phyloP scores from a whole-genome alignment of 2,113 vertebrate species.

The Datnioides undecimradiatus region DNA sequence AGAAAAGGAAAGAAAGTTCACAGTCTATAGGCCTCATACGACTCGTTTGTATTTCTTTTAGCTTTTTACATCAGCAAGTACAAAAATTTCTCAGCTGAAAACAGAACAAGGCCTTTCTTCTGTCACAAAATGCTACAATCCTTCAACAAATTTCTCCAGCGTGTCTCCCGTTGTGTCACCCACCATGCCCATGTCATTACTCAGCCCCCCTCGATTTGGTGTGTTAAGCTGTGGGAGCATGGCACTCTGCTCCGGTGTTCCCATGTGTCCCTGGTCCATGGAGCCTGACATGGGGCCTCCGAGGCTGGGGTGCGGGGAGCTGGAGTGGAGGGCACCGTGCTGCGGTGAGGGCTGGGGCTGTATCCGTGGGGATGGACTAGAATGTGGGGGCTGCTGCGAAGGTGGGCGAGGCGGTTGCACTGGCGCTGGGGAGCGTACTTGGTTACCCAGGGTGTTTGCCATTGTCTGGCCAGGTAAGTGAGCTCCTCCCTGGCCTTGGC shows the following conservation, averaged over 20 bases:
- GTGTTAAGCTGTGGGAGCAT: slow-evolving; percentile 98
- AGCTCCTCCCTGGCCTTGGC: slow-evolving; percentile 88
- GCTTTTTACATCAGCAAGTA: slow-evolving; percentile 89
- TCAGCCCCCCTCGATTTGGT: slow-evolving; percentile 90
- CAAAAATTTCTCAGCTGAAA: slow-evolving; percentile 88
- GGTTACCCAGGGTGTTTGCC: slow-evolving; percentile 91
- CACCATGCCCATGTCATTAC: slow-evolving; percentile 92
- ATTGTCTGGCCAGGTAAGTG: slow-evolving; percentile 93
- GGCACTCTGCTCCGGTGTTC: slow-evolving; percentile 94
- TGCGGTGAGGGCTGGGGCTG: slow-evolving; percentile 96
- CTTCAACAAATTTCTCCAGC: slow-evolving; percentile 98
- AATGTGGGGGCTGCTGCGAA: slow-evolving; percentile 93
- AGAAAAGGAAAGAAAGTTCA: slow-evolving; percentile 89
- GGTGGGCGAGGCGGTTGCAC: slow-evolving; percentile 96
- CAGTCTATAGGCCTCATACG: slow-evolving; percentile 84
- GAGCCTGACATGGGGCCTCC: slow-evolving; percentile 91
- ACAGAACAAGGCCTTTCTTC: slow-evolving; percentile 76
- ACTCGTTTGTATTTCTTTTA: slow-evolving; percentile 72
- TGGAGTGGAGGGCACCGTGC: slow-evolving; percentile 93
- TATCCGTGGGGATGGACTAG: slow-evolving; percentile 96
- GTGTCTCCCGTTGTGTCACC: slow-evolving; percentile 97
- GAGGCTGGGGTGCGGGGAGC: slow-evolving; percentile 94
- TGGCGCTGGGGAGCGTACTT: slow-evolving; percentile 96
- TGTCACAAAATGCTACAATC: slow-evolving; percentile 94
- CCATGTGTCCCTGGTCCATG: slow-evolving; percentile 96